phyloP scores from a whole-genome alignment of 1,140 invertebrate species.

The Hesperophylax magnus region DNA sequence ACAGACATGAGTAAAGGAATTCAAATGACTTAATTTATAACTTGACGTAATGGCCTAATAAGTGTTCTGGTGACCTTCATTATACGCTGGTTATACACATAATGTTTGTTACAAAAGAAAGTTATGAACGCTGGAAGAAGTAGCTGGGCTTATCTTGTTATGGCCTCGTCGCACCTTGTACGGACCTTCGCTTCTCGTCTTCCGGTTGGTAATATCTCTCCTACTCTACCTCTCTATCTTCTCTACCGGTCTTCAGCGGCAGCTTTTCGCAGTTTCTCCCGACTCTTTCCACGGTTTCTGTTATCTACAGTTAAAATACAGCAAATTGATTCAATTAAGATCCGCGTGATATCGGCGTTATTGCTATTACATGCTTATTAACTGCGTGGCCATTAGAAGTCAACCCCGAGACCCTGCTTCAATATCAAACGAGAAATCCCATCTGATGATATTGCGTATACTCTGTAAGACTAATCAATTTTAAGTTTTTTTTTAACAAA shows the following conservation, averaged over 20 bases:
- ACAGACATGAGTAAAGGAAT: background rate
- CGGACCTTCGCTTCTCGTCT: constrained; percentile 2
- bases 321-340: background rate
- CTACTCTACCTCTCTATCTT: background rate
- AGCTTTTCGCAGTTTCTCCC: constrained; percentile 1
- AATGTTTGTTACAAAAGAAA: constrained; percentile 16
- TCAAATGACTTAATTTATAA: background rate
- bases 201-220: constrained; percentile 24
- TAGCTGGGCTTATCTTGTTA: constrained; percentile 2
- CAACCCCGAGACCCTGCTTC: too few species aligned
- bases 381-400: too few species aligned
- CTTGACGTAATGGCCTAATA: too few species aligned
- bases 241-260: constrained; percentile 1
- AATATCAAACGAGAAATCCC: too few species aligned
- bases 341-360: too few species aligned
- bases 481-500: too few species aligned
- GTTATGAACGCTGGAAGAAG: constrained; percentile 2
- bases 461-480: too few species aligned
- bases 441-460: too few species aligned
- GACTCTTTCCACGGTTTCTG: background rate
- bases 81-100: background rate
- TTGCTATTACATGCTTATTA: too few species aligned
- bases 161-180: background rate
- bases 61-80: background rate
- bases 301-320: background rate